Percentiles rank a stretch among this genome's conserved stretches.
These are phyloP conservation scores for Tethya wilhelma DNA, from an alignment of 37 sponge, comb jelly and placozoan species.

Conservation along the genomic window DNA sequence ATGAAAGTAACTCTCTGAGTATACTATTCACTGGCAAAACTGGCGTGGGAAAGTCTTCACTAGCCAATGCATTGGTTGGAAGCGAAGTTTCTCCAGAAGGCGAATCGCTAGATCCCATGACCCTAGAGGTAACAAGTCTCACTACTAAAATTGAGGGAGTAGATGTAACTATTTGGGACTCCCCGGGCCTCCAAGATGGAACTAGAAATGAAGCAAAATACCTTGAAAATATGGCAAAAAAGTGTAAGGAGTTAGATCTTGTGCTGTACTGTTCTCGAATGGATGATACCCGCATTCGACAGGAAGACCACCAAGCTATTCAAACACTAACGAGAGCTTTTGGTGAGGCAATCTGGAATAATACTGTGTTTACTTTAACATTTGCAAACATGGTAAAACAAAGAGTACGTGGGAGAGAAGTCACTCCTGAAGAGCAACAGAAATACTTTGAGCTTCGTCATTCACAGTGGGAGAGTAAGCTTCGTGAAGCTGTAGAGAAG, in stretches of 20 bases:
- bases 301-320: neutral
- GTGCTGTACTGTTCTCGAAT: constrained; percentile 4
- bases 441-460: neutral
- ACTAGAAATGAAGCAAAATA: neutral
- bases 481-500: neutral
- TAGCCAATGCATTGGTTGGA: neutral
- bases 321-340: neutral
- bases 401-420: too few relatives aligned
- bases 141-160: neutral
- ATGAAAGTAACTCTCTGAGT: neutral
- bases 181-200: constrained; percentile 18
- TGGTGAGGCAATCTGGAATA: constrained; percentile 1
- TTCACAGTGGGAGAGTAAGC: neutral
- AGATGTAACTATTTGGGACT: constrained; percentile 13
- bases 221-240: neutral
- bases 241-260: neutral
- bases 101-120: neutral
- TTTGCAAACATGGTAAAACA: constrained; percentile 12
- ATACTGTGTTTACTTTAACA: constrained; percentile 1
- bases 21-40: neutral
- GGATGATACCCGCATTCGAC: constrained; percentile 4
- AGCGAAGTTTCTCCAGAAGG: neutral
- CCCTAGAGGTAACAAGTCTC: neutral
- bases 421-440: neutral
- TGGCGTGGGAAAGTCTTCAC: neutral